A percentile compares a stretch with the other conserved stretches of the same genome.
Conservation (phyloP, 2,888 invertebrate genomes). For the Lathronympha strigana region DNA sequence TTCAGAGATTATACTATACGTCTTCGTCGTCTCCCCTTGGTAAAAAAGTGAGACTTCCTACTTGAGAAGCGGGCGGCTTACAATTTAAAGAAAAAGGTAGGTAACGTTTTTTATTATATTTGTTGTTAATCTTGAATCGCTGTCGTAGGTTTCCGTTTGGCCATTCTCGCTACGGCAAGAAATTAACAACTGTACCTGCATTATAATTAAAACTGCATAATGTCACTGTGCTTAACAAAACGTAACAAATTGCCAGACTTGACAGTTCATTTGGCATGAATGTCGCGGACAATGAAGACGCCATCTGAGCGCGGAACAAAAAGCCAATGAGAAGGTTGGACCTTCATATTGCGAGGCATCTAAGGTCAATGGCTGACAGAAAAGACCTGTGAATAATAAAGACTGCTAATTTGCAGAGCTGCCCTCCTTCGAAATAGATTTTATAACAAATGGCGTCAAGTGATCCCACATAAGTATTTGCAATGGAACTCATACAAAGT, state of each 20-base stretch:
- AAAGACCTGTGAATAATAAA: background rate
- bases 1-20: no score
- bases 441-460: no score
- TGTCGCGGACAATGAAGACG: constrained; percentile 66
- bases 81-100: no score
- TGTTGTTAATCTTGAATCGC: no score
- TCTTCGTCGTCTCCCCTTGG: no score
- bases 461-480: no score
- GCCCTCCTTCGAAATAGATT: background rate
- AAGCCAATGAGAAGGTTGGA: constrained; percentile 53
- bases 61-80: background rate
- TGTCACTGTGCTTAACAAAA: constrained; percentile 53
- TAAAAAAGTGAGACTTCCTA: background rate
- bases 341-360: constrained; percentile 56
- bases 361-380: constrained; percentile 66
- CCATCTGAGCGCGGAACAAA: constrained; percentile 59
- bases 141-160: no score
- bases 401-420: background rate
- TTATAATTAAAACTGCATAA: constrained; percentile 44
- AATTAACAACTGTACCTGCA: constrained; percentile 1
- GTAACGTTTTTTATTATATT: no score
- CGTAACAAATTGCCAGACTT: constrained; percentile 60
- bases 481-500: no score
- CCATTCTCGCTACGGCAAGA: no score
- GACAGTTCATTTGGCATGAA: constrained; percentile 74